Base-by-base conservation (phyloP, 92 coral and sea anemone genomes). In the Porites lobata region DNA sequence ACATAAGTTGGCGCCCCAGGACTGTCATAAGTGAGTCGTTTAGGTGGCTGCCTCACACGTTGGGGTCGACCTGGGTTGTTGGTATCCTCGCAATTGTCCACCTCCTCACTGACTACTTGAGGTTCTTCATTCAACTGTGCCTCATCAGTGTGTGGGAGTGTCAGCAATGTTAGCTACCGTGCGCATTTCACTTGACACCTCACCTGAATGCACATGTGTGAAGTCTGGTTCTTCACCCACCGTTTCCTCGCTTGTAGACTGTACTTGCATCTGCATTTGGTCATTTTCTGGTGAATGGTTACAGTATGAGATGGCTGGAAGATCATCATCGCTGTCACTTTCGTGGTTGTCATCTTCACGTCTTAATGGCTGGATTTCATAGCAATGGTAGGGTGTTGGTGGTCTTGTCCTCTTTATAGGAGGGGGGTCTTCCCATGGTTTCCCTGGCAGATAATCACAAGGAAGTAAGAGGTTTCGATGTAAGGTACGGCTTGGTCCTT, bases 391-490 rank as follows among this genome's bases (percentile, higher is more conserved):
- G n/a, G n/a, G n/a, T n/a, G n/a, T n/a, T n/a, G n/a, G n/a, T n/a
- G n/a, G n/a, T n/a, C n/a, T n/a, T n/a, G n/a, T n/a, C n/a, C n/a
- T n/a, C n/a, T n/a, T n/a, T n/a, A 69, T 50, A 29, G 73, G 51
- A 53, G 81, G 88, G 54, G 63, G 57, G 29, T 65, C 63, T 29
- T 66, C 69, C 75, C 84, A 71, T 3, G 50, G 20, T 43, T 79
- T 65, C 21, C 77, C 71, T 52, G 79, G 81, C 20, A 90, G 72
- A 52, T 70, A 86, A 81, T 85, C 73, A 69, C 93, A 85, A 3
- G 90, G 93, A 12, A 90, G 81, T 50, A 90, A 72, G 18, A 86
- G 84, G 85, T 90, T 90, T 57, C 83, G 66, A 29, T 90, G 90
- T 22, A 90, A 32, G 6, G 86, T 90, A n/a, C 90, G 90, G 38